These are phyloP conservation scores for Catalaphyllia jardinei DNA, from an alignment of 64 coral and sea anemone genomes.

Conservation along the genomic window DNA sequence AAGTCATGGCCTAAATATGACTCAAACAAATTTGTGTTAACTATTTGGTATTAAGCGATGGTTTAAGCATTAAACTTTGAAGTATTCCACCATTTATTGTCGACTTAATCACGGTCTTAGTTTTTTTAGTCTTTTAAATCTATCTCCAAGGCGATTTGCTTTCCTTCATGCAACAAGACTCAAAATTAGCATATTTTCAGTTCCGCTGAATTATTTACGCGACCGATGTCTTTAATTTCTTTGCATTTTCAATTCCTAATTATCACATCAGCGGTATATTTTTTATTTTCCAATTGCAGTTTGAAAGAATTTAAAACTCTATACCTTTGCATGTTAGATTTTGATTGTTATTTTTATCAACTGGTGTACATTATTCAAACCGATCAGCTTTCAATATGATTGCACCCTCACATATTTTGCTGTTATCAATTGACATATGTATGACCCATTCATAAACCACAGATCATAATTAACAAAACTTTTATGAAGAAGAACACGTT, in stretches of 20 bases:
- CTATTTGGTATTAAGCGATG: neutral
- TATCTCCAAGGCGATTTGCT: conserved; percentile 5
- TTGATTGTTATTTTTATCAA: conserved; percentile 2
- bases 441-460: neutral
- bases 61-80: neutral
- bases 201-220: neutral
- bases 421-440: neutral
- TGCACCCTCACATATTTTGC: neutral
- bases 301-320: neutral
- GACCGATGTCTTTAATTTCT: neutral
- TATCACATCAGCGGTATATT: neutral
- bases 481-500: neutral
- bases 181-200: neutral
- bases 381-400: neutral
- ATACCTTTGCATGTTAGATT: neutral
- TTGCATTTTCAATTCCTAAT: neutral
- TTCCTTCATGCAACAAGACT: neutral
- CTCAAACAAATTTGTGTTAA: neutral
- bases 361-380: neutral
- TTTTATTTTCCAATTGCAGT: neutral
- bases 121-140: neutral
- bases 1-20: neutral
- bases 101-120: neutral
- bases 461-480: neutral
- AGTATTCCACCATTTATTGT: neutral